Base-by-base conservation (phyloP, 2,888 invertebrate genomes). In the Oscheius sp. region DNA sequence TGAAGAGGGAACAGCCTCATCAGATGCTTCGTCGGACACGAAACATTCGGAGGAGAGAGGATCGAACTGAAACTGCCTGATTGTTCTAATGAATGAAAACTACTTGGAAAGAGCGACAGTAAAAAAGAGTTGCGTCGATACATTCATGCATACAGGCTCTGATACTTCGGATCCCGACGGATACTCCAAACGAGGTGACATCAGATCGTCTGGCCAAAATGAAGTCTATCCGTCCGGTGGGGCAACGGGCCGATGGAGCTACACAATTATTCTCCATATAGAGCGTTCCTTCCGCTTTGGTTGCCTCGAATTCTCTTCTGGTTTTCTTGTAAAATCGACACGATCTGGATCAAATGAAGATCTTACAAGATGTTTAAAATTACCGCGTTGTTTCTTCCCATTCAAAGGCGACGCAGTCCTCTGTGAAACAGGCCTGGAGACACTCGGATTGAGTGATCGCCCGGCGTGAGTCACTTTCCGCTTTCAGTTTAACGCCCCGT, bases 221-320 rank as follows among this genome's bases (percentile, higher is more conserved):
- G 61, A 86, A 86, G 52, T 86, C 85, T n/a, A 86, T 76, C 25
- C 84, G 73, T n/a, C 75, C 76, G 16, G 49, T 52, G 9, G 71
- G 72, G 29, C 77, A 77, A 21, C 77, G 75, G 13, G 35, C 25
- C 1, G 59, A 59, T 0, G 71, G 89, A 79, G 89, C 88, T n/a
- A 90, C 89, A 81, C 91, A 91, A 81, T 90, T 90, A 84, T 91
- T 91, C 82, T 91, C 91, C 86, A 90, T 89, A 84, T 91, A 91
- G 80, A 91, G 90, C 55, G 90, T 88, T n/a, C 89, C 76, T 16
- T 69, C 49, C 7, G 69, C 59, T 29, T 35, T 56, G n/a, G 49
- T 49, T 0, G 52, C 66, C 52, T 66, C 59, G 29, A 41, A 29
- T 69, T 73, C 73, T 27, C 69, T 25, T 25, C 73, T 43, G 18